phyloP scores from a whole-genome alignment of 2,113 vertebrate genomes.

The Silurus asotus region DNA sequence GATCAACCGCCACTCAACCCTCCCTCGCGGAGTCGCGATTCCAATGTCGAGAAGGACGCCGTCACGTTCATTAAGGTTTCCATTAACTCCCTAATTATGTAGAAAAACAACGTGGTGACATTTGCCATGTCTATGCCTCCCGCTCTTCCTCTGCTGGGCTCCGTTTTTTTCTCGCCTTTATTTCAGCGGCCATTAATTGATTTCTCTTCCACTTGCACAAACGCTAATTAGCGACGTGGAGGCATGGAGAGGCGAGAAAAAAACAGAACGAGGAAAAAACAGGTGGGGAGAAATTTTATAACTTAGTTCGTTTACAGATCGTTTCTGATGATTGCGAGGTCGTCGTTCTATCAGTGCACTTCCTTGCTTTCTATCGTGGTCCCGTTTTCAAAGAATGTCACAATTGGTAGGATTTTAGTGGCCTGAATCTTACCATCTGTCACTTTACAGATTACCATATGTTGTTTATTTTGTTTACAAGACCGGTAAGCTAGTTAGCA shows the following conservation, averaged over 20 bases:
- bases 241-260: neutral
- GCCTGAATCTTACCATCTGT: too few relatives aligned
- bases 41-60: slow-evolving; percentile 39
- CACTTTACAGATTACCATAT: neutral
- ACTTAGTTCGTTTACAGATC: neutral
- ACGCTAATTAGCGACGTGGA: neutral
- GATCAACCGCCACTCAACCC: slow-evolving; percentile 1
- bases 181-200: slow-evolving; percentile 55
- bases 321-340: neutral
- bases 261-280: neutral
- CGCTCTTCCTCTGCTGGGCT: slow-evolving; percentile 29
- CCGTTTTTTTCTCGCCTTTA: slow-evolving; percentile 46
- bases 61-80: slow-evolving; percentile 58
- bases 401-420: neutral
- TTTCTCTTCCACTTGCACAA: slow-evolving; percentile 20
- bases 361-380: neutral
- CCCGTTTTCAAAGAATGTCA: neutral
- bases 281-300: neutral
- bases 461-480: neutral
- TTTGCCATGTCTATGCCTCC: slow-evolving; percentile 33
- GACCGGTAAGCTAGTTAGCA: neutral
- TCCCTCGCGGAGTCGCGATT: neutral
- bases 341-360: neutral
- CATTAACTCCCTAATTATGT: slow-evolving; percentile 66
- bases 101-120: slow-evolving; percentile 34